Evolutionary conservation across 2,113 vertebrate genomes (phyloP), one percentile per base, ranked within the genome.

Genomic region (Gnathonemus echidnorhynchus): DNA sequence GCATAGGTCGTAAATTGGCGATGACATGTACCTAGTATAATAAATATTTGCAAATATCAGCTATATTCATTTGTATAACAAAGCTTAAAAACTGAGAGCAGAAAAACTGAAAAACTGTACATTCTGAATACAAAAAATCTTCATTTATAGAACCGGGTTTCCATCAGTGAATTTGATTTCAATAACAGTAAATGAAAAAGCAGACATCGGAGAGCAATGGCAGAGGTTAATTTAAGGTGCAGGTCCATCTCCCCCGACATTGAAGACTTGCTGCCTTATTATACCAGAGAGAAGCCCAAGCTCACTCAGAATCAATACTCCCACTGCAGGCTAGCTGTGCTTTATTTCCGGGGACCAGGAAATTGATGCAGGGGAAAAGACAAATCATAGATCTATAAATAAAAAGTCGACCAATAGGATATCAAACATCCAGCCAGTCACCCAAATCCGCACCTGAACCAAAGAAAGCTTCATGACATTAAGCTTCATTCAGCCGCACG

Each of bases 361-460:
- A 93, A 93, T 91, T 89, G 49, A 88, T 93, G 92, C 92, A 77
- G 50, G 93, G 93, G 93, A 92, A 94, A 8, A 92, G 93, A 93
- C 92, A 91, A 93, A 91, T 93, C 91, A 93, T 93, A 35, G 49
- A 50, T 92, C 95, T 95, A 96, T 95, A 95, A 95, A 95, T 95
- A 95, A 94, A 94, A 92, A 93, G 88, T 94, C 92, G 92, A 92
- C 94, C 94, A 95, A 95, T 95, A 94, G 95, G 93, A 93, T 93
- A 94, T 92, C 93, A 94, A 92, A 95, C 94, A 92, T 93, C 93
- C n/a, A 21, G n/a, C 52, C 89, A 5, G 21, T 39, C 27, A 50
- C 66, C n/a, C 19, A 27, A 11, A 86, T 19, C 74, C 74, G 0
- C 15, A 2, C 35, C 24, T 85, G 83, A 35, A 19, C 35, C n/a